A percentile compares a stretch with the other conserved stretches of the same genome.
phyloP scores from a whole-genome alignment of 2,797 vertebrate species.

The Manis javanica region DNA sequence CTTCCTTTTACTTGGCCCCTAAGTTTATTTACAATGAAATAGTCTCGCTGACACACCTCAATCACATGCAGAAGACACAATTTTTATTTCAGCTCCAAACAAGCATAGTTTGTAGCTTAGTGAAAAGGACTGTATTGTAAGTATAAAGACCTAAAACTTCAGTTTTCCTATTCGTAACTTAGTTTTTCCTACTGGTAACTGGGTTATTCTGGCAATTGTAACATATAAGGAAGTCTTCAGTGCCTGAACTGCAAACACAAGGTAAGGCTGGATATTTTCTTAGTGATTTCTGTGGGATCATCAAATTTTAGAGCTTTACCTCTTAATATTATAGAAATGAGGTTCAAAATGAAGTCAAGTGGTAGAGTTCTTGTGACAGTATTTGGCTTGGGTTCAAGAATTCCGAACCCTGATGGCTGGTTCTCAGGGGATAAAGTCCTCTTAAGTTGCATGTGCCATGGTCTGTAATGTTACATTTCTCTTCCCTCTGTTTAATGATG shows the following conservation, averaged over 20 bases:
- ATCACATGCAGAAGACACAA: conserved; percentile 8
- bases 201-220: neutral
- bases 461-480: neutral
- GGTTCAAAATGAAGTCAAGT: conserved; percentile 23
- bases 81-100: conserved; percentile 46
- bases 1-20: conserved; percentile 86
- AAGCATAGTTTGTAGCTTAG: conserved; percentile 18
- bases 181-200: conserved; percentile 42
- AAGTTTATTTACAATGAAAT: conserved; percentile 67
- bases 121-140: neutral
- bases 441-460: neutral
- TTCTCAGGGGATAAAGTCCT: neutral
- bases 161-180: neutral
- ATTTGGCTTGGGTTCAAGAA: neutral
- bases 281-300: conserved; percentile 13
- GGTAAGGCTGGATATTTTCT: conserved; percentile 59
- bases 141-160: neutral
- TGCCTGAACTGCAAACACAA: conserved; percentile 48
- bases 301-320: conserved; percentile 17
- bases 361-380: neutral
- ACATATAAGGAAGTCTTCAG: neutral
- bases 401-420: neutral
- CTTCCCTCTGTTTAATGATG: neutral
- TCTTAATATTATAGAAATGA: conserved; percentile 27
- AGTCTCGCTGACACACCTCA: conserved; percentile 76